A percentile compares a stretch with the other conserved stretches of the same genome.
Evolutionary conservation across 2,888 invertebrate genomes (phyloP).

Genomic region (Euplagia quadripunctaria): DNA sequence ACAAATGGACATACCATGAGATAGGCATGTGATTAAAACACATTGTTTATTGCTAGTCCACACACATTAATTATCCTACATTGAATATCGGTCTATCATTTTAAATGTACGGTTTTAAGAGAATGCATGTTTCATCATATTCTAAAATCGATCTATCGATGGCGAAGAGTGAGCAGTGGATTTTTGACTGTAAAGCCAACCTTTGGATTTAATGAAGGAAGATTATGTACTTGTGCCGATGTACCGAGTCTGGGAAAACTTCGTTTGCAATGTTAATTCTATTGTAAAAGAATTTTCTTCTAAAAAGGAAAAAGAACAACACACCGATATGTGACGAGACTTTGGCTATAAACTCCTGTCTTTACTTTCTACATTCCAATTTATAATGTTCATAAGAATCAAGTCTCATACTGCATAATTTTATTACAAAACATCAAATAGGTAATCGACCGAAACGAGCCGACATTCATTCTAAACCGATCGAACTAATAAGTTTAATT

Average conservation of each 20-base stretch:
- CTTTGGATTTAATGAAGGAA: neutral
- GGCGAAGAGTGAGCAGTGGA: neutral
- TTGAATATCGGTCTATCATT: neutral
- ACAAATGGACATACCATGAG: conserved; percentile 10
- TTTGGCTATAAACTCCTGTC: neutral
- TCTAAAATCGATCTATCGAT: neutral
- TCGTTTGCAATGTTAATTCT: neutral
- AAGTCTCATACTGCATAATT: neutral
- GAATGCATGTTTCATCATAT: neutral
- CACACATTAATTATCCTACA: conserved; percentile 1
- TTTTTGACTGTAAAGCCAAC: neutral
- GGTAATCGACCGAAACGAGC: neutral
- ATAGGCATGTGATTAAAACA: conserved; percentile 12
- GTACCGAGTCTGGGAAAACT: neutral
- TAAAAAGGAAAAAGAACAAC: neutral
- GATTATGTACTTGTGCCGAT: neutral
- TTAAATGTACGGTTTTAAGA: neutral
- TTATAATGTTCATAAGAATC: neutral
- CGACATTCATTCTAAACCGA: neutral
- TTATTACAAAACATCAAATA: neutral
- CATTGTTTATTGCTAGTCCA: conserved; percentile 5
- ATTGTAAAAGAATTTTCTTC: neutral
- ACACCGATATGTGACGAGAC: neutral
- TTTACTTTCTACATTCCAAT: neutral
- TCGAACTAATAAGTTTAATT: conserved; percentile 13